Conservation (phyloP, 2,113 vertebrate species). For the Peromyscus californicus region DNA sequence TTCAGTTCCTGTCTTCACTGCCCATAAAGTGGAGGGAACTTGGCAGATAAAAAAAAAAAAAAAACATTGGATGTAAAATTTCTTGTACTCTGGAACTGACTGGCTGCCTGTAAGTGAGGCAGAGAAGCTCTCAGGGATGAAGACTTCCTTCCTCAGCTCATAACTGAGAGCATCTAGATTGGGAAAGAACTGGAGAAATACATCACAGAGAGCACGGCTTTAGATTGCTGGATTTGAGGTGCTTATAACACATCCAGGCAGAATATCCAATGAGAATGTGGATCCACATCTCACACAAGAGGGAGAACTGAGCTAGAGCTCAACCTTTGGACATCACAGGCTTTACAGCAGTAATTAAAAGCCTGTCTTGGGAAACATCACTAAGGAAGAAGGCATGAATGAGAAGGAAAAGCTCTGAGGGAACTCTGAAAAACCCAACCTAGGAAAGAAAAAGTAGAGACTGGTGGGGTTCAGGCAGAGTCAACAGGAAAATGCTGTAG, state of each 20-base stretch:
- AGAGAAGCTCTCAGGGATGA: neutral
- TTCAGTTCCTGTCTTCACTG: neutral
- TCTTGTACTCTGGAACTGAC: neutral
- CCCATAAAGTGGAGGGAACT: neutral
- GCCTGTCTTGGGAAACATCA: neutral
- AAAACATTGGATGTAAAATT: neutral
- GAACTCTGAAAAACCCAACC: neutral
- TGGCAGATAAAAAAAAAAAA: neutral
- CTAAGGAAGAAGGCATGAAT: neutral
- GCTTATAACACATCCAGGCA: neutral
- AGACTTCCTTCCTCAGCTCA: slow-evolving; percentile 15
- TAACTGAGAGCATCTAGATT: neutral
- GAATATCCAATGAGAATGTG: neutral
- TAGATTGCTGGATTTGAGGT: neutral
- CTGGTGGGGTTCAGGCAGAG: neutral
- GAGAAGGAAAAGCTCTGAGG: neutral
- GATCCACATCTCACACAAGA: neutral
- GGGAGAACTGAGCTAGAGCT: neutral
- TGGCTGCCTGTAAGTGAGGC: neutral
- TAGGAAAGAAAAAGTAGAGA: neutral
- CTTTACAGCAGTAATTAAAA: neutral
- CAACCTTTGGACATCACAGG: neutral
- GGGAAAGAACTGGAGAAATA: neutral
- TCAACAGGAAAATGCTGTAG: neutral
- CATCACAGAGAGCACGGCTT: neutral